Percentiles rank a stretch among this genome's conserved stretches.
These are phyloP conservation scores for Microplitis demolitor DNA, from an alignment of 1,140 invertebrate genomes.

Conservation along the genomic window DNA sequence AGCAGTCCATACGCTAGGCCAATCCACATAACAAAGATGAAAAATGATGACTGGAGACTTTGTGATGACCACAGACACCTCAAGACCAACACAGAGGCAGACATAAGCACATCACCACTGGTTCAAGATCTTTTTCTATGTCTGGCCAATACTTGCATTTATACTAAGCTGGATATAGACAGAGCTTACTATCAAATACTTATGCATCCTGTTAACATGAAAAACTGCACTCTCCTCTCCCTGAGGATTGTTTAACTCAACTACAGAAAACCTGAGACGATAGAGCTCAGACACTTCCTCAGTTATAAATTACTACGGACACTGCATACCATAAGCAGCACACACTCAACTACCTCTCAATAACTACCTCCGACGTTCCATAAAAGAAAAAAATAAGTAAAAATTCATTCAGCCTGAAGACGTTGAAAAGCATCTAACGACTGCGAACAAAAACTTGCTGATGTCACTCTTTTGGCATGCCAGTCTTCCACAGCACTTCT, in stretches of 20 bases:
- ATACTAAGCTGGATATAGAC: conserved; percentile 50
- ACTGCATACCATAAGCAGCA: conserved; percentile 40
- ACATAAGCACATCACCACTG: conserved; percentile 39
- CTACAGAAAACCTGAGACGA: conserved; percentile 41
- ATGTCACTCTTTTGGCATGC: conserved; percentile 38
- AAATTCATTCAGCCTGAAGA: conserved; percentile 43
- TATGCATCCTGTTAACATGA: conserved; percentile 35
- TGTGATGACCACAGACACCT: conserved; percentile 49
- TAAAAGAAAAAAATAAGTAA: conserved; percentile 43
- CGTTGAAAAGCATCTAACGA: conserved; percentile 45
- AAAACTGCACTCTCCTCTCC: conserved; percentile 48
- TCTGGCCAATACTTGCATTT: conserved; percentile 40
- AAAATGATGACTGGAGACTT: conserved; percentile 37
- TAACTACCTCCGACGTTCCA: conserved; percentile 28
- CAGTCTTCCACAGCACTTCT: conserved; percentile 31
- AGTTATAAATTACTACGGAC: conserved; percentile 52
- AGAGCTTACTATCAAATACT: conserved; percentile 57
- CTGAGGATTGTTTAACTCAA: conserved; percentile 30
- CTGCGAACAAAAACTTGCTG: conserved; percentile 50
- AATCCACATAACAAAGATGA: conserved; percentile 36
- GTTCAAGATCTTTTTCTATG: conserved; percentile 45
- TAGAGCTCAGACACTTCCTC: conserved; percentile 49
- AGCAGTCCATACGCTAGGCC: conserved; percentile 51
- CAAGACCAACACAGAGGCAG: conserved; percentile 44
- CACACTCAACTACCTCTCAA: conserved; percentile 35